Conservation (phyloP, 2,888 invertebrate species). For the Didymodactylos carnosus region DNA sequence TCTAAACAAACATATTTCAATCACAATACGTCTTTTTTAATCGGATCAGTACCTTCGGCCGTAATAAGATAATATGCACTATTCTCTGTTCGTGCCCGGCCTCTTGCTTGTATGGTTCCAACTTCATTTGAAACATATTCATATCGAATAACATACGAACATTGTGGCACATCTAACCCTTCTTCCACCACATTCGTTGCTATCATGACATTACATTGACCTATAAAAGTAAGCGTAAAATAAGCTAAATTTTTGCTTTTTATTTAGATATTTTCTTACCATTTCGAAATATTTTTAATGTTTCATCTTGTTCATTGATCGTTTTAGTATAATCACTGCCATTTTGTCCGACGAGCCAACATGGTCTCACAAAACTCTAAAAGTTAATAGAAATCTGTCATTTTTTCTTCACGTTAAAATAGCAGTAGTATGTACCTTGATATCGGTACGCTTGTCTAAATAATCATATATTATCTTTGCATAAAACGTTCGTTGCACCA, state of each 20-base stretch:
- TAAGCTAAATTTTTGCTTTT: too few relatives aligned
- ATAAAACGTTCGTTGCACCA: too few relatives aligned
- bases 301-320: background rate
- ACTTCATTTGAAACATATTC: conserved; percentile 18
- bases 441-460: too few relatives aligned
- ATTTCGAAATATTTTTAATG: background rate
- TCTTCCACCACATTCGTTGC: conserved; percentile 18
- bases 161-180: conserved; percentile 17
- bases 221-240: background rate
- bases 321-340: background rate
- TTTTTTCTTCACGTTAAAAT: too few relatives aligned
- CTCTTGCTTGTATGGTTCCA: conserved; percentile 12
- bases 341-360: background rate
- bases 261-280: too few relatives aligned
- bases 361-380: too few relatives aligned
- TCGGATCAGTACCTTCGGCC: background rate
- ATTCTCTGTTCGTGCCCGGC: conserved; percentile 15
- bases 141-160: conserved; percentile 17
- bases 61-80: background rate
- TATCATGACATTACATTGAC: conserved; percentile 14
- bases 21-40: too few relatives aligned
- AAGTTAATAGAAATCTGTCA: too few relatives aligned
- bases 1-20: background rate
- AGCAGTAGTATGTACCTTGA: too few relatives aligned
- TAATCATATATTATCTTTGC: too few relatives aligned